Conservation (phyloP, 2,797 vertebrate species). For the Chloroceryle amazona region DNA sequence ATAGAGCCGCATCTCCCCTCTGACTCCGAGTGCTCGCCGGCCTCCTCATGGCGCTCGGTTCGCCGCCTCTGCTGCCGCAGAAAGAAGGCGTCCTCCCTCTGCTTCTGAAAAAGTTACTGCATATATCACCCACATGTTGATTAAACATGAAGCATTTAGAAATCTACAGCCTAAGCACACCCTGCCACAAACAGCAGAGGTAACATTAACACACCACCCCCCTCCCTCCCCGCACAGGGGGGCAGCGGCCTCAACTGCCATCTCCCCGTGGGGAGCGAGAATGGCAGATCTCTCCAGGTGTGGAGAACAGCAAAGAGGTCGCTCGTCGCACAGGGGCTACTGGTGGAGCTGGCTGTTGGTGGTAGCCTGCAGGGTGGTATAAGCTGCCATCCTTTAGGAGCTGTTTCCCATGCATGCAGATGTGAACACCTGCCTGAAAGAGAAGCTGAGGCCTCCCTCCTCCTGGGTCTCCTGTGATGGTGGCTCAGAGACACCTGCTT, state of each 20-base stretch:
- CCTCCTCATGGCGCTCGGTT: too few relatives aligned
- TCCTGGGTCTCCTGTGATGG: not conserved
- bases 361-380: not conserved
- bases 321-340: fast-evolving
- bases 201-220: too few relatives aligned
- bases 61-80: too few relatives aligned
- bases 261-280: fast-evolving
- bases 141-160: too few relatives aligned
- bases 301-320: not conserved
- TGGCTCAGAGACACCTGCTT: not conserved
- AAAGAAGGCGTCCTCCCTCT: too few relatives aligned
- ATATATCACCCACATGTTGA: too few relatives aligned
- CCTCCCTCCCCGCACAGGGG: fast-evolving
- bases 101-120: too few relatives aligned
- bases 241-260: fast-evolving
- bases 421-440: fast-evolving
- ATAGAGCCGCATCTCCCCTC: too few relatives aligned
- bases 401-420: fast-evolving
- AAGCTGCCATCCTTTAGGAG: fast-evolving
- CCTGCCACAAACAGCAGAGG: too few relatives aligned
- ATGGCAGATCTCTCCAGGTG: fast-evolving
- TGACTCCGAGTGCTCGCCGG: too few relatives aligned
- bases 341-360: not conserved
- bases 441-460: not conserved
- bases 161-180: too few relatives aligned